Evolutionary conservation across 2,113 vertebrate genomes (phyloP).

Genomic region (Nestor notabilis): DNA sequence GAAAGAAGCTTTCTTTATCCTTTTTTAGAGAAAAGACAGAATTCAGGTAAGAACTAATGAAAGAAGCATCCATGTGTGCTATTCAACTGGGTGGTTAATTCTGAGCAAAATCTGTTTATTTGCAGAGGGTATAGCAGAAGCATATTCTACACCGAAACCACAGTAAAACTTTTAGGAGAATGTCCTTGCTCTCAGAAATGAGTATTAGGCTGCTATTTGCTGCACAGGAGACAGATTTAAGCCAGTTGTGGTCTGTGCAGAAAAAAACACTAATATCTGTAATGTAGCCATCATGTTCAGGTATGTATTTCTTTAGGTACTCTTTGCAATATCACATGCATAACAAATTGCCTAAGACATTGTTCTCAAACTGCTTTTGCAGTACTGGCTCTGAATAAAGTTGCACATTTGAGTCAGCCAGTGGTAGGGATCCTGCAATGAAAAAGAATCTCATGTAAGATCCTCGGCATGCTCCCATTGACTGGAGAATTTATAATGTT

Average conservation of each 20-base stretch:
- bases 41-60: background rate
- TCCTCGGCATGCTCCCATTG: background rate
- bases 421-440: background rate
- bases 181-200: background rate
- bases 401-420: background rate
- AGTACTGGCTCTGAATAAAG: background rate
- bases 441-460: background rate
- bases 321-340: background rate
- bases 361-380: background rate
- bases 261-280: background rate
- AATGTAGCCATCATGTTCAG: background rate
- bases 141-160: background rate
- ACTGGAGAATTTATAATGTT: constrained; percentile 13
- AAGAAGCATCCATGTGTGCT: background rate
- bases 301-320: background rate
- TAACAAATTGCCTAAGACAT: background rate
- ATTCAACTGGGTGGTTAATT: background rate
- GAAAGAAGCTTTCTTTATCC: background rate
- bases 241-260: background rate
- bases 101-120: background rate
- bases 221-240: background rate
- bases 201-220: background rate
- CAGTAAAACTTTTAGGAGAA: background rate
- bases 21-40: background rate
- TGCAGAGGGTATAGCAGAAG: background rate